A percentile compares a stretch with the other conserved stretches of the same genome.
These are phyloP conservation scores for Porites lutea DNA, from an alignment of 64 coral and sea anemone genomes.

Conservation along the genomic window DNA sequence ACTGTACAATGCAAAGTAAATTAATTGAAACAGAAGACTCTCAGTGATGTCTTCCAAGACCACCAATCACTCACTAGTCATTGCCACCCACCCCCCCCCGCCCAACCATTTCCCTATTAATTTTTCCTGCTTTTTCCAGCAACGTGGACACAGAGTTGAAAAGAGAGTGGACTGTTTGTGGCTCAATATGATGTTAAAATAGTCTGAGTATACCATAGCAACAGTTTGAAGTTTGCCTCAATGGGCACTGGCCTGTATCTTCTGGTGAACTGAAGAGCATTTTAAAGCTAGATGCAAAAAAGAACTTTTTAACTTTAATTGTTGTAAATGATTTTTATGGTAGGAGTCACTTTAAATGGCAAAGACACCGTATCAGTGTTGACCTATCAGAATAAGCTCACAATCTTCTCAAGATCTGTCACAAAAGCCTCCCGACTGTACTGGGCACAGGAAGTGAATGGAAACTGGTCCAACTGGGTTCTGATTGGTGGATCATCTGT, in stretches of 20 bases:
- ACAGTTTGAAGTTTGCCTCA: no score
- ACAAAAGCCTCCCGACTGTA: constrained; percentile 80
- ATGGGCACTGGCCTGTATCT: no score
- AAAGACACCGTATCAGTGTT: constrained; percentile 79
- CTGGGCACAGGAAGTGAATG: constrained; percentile 78
- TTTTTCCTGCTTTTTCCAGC: no score
- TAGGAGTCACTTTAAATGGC: constrained; percentile 72
- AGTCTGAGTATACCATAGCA: no score
- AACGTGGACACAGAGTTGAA: no score
- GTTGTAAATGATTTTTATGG: neutral
- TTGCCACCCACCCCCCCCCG: neutral
- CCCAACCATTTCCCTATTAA: neutral
- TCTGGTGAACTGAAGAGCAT: no score
- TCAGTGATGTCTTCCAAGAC: no score
- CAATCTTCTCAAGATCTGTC: constrained; percentile 76
- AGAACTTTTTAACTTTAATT: no score
- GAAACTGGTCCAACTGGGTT: constrained; percentile 83
- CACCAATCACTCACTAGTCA: neutral
- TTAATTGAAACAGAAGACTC: no score
- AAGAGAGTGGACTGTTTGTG: no score
- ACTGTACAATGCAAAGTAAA: no score
- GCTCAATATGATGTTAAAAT: no score
- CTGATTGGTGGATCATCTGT: constrained; percentile 93
- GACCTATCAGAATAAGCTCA: constrained; percentile 75
- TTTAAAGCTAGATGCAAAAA: neutral